These are phyloP conservation scores for Mesocentrotus franciscanus DNA, from an alignment of 53 echinoderm and acorn worm species.

Conservation along the genomic window DNA sequence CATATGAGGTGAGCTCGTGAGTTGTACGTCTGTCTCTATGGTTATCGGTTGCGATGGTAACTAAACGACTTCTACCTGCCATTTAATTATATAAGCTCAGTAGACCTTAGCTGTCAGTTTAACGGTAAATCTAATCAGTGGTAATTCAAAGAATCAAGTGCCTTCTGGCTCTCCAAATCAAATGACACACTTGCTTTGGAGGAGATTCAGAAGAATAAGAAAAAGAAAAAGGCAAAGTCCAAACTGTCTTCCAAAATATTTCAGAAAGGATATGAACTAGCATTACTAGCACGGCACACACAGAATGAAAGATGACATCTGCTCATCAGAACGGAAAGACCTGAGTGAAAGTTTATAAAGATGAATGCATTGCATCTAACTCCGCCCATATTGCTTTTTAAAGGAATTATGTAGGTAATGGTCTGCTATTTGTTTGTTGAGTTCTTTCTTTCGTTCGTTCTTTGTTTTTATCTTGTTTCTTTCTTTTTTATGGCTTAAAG, in stretches of 20 bases:
- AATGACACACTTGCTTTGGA: background rate
- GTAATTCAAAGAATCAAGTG: constrained; percentile 14
- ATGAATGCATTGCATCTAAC: too few species aligned
- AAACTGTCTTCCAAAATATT: background rate
- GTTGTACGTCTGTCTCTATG: background rate
- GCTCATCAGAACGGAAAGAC: background rate
- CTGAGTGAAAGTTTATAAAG: too few species aligned
- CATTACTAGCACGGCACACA: background rate
- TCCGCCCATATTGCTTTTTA: too few species aligned
- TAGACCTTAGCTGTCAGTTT: background rate
- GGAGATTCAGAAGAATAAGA: background rate
- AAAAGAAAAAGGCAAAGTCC: background rate
- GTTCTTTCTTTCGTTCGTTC: too few species aligned
- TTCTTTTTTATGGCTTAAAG: too few species aligned
- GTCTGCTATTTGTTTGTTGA: too few species aligned
- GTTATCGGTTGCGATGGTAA: background rate
- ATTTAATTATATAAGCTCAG: background rate
- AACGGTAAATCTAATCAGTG: background rate
- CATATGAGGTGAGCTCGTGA: background rate
- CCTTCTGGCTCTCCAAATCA: background rate
- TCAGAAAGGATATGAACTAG: background rate
- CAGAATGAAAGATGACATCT: background rate
- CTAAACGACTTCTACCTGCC: background rate
- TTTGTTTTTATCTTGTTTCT: too few species aligned
- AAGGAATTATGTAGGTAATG: too few species aligned